Evolutionary conservation across 2,113 vertebrate genomes (phyloP), one percentile per base, ranked within the genome.

Genomic region (crab-eating macaque (Macaca fascicularis)): DNA sequence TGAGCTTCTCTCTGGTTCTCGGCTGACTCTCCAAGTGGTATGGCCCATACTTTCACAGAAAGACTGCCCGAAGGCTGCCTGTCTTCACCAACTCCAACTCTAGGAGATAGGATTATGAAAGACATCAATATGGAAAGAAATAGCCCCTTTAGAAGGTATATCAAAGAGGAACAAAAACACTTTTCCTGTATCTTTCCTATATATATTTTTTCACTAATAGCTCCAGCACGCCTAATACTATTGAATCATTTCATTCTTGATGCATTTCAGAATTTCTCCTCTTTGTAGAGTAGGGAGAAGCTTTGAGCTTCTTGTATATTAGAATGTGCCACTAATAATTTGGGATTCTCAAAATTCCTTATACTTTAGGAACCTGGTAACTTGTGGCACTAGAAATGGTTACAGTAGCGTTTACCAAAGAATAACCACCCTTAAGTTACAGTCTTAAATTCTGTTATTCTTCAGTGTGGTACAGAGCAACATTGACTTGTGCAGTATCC

Each of bases 271-370:
- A 72, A 38, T 32, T 85, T 94, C 70, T 91, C 14, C n/a, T 45
- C 93, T 74, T 92, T 61, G 64, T 40, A 83, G 81, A 87, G 14
- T 55, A 87, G 48, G 20, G 91, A 92, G 64, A 76, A 48, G 38
- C 32, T 93, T 95, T 94, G n/a, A 69, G 50, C 32, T 94, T 90
- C 70, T 55, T 91, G 5, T 43, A 4, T 78, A 48, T 79, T 95
- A 89, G 80, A 87, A 90, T 83, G 43, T 95, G 35, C 64, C 4
- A 14, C 89, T 96, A 80, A 80, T 93, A 52, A 55, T 95, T 84
- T 95, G 20, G 78, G 76, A 23, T 75, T 96, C 64, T 97, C 80
- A 67, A 64, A 90, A 95, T 85, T 78, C 69, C 85, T 89, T 74
- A 93, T 30, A 23, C 27, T 89, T 35, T 16, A 80, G 67, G 67